These are phyloP conservation scores for Polypedilum vanderplanki DNA, from an alignment of 1,140 invertebrate species.

Conservation along the genomic window DNA sequence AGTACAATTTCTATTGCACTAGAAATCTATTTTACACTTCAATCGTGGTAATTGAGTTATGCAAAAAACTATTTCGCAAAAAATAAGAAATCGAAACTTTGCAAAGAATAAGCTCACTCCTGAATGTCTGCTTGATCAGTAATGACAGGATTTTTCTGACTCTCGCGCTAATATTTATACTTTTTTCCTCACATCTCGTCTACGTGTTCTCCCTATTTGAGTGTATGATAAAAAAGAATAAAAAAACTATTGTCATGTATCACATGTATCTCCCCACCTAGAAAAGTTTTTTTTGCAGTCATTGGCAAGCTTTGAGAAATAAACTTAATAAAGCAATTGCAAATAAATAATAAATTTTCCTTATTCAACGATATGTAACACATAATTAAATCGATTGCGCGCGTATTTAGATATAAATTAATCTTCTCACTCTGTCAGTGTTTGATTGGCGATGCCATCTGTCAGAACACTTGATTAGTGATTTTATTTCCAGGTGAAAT, in stretches of 20 bases:
- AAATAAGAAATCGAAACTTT: not conserved
- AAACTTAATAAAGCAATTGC: not conserved
- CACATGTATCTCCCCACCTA: not conserved
- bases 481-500: too few relatives aligned
- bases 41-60: not conserved
- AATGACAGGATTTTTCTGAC: not conserved
- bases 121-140: not conserved
- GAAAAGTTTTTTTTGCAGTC: not conserved
- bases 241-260: constrained; percentile 13
- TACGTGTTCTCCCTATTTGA: not conserved
- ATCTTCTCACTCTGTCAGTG: too few relatives aligned
- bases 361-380: too few relatives aligned
- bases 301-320: not conserved
- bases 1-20: not conserved
- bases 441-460: too few relatives aligned
- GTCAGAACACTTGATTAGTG: too few relatives aligned
- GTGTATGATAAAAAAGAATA: not conserved
- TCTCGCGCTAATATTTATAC: not conserved
- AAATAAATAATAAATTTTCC: too few relatives aligned
- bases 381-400: too few relatives aligned
- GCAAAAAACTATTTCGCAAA: not conserved
- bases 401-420: too few relatives aligned
- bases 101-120: not conserved
- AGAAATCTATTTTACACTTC: not conserved
- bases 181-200: not conserved